Evolutionary conservation across 1,140 invertebrate genomes (phyloP), one percentile per base, ranked within the genome.

Genomic region (Panulirus ornatus): DNA sequence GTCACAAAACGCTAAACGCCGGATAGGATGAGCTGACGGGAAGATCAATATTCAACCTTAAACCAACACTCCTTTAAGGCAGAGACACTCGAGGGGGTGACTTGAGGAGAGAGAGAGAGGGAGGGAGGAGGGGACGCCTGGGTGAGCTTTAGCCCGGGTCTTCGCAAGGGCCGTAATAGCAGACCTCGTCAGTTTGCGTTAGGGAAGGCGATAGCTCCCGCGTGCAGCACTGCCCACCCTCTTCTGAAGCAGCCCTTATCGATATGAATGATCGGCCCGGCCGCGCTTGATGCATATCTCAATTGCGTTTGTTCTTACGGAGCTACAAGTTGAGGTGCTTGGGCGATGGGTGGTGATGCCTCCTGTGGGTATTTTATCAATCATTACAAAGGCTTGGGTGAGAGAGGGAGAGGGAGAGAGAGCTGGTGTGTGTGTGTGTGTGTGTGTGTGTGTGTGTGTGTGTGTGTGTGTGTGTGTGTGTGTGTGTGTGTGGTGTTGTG

Each of bases 1-100:
- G 83, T 84, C 83, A 73, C 83, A 84, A 78, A 84, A 84, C 83
- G 40, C 70, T 84, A 51, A 73, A 84, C 44, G 66, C 66, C 36
- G 34, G 47, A 58, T 54, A 2, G 83, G 11, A n/a, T n/a, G 3
- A 44, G 8, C 22, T 6, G 27, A 36, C 0, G 51, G 1, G 30
- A 22, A 47, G 22, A 84, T 19, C 63, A 44, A 84, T 42, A 71
- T 2, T 84, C 66, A 51, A 14, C 83, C 66, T 51, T 84, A 84
- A 36, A 66, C 30, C 44, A 42, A 11, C 63, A 84, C 38, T 30
- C 66, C 66, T 34, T 73, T 71, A 71, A 44, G 83, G 38, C n/a
- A 34, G 82, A 58, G 51, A 66, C n/a, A 84, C 47, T 84, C 51
- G 30, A 36, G 63, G 34, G 54, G 44, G 14, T 47, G 44, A 84